Base-by-base conservation (phyloP, 2,888 invertebrate genomes). In the Frankliniella fusca region DNA sequence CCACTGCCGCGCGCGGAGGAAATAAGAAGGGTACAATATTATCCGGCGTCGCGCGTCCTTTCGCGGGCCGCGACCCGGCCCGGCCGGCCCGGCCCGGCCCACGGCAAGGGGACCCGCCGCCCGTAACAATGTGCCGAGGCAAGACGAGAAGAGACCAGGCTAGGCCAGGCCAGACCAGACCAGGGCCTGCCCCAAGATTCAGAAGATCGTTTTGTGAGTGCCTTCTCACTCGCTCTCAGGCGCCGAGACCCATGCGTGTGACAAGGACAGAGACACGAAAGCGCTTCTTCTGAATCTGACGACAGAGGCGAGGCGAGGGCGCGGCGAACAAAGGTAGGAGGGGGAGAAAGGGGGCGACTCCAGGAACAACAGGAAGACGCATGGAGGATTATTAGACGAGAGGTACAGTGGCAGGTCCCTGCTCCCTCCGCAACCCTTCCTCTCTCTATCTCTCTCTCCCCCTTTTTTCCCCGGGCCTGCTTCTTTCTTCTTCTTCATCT, bases 351-450 rank as follows among this genome's bases (percentile, higher is more conserved):
- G 38, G 38, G 38, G 38, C 38, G 38, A 38, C 38, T 38, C 38
- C 38, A 20, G 70, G 70, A 23, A 23, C 70, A 70, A 23, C 70
- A 27, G 70, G 70, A 76, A 54, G 70, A 23, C 70, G 27, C 27
- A 23, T 23, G 70, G 70, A 76, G 27, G 70, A 76, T 76, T 76
- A 76, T 76, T 76, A 76, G 70, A 27, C 70, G 70, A 8, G 70
- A 10, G 11, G 23, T 23, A 23, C 70, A 38, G 38, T 38, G 38
- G 38, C 38, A 76, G 70, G 70, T 76, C 70, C 70, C 70, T 15
- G 7, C 15, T 18, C n/a, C 61, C 54, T 20, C 10, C 10, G 54
- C 54, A 20, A 10, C 15, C 15, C 8, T n/a, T n/a, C 61, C 61
- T 61, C 61, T 38, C 61, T 61, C 61, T 18, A 0, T 18, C 61